Percentiles rank a stretch among this genome's conserved stretches.
Conservation (phyloP, 1,140 invertebrate genomes). For the Cydia pomonella region DNA sequence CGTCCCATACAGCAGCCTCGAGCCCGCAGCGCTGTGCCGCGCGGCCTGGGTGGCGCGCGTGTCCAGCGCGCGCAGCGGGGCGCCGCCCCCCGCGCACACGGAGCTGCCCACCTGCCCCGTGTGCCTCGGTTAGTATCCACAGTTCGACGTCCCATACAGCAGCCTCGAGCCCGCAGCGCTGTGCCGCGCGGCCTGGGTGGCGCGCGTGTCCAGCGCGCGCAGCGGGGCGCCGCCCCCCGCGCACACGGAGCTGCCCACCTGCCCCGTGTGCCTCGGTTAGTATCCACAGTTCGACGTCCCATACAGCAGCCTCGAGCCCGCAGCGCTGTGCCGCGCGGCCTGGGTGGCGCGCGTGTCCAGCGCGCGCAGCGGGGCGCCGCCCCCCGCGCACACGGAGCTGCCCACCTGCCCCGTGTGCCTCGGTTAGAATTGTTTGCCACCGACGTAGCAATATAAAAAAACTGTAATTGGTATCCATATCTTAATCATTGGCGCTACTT, state of each 20-base stretch:
- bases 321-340: constrained; percentile 96
- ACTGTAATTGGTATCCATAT: too few relatives aligned
- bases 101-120: constrained; percentile 98
- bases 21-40: too few relatives aligned
- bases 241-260: constrained; percentile 98
- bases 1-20: too few relatives aligned
- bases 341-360: constrained; percentile 88
- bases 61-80: too few relatives aligned
- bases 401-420: constrained; percentile 93
- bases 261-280: constrained; percentile 85
- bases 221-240: constrained; percentile 68
- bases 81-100: constrained; percentile 85
- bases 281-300: constrained; percentile 97
- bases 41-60: constrained; percentile 93
- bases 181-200: constrained; percentile 97
- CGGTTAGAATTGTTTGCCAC: too few relatives aligned
- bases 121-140: too few relatives aligned
- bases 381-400: constrained; percentile 93
- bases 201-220: constrained; percentile 53
- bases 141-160: too few relatives aligned
- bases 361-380: too few relatives aligned
- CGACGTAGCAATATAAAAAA: too few relatives aligned
- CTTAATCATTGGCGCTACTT: too few relatives aligned
- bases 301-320: constrained; percentile 92
- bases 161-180: too few relatives aligned